A percentile compares a stretch with the other conserved stretches of the same genome.
Evolutionary conservation across 2,888 invertebrate species (phyloP).

Genomic region (Scaptodrosophila latifasciaeformis): DNA sequence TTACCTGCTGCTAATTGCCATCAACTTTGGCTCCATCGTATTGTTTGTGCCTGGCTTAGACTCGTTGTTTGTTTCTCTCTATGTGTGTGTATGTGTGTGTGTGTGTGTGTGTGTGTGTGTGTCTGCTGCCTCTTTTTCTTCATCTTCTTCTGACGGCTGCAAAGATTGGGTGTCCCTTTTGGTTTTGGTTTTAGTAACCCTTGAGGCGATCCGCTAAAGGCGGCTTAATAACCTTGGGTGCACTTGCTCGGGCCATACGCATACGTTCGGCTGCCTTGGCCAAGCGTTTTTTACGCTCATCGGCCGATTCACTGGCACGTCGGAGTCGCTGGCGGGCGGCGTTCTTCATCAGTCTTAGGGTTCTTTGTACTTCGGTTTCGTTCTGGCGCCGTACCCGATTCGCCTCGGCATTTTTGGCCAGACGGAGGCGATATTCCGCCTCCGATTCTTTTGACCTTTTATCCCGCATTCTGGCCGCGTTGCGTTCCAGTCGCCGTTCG

Average conservation of each 20-base stretch:
- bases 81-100: background rate
- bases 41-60: background rate
- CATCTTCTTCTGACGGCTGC: background rate
- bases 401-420: slow-evolving; percentile 75
- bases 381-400: slow-evolving; percentile 74
- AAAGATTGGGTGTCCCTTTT: background rate
- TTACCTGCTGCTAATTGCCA: no score
- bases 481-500: slow-evolving; percentile 72
- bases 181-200: slow-evolving; percentile 62
- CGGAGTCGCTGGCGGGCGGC: slow-evolving; percentile 74
- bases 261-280: slow-evolving; percentile 74
- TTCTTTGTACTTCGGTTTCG: slow-evolving; percentile 75
- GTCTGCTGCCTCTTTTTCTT: background rate
- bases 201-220: slow-evolving; percentile 74
- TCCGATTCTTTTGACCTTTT: slow-evolving; percentile 73
- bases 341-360: slow-evolving; percentile 75
- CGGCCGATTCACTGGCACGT: slow-evolving; percentile 73
- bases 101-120: background rate
- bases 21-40: background rate
- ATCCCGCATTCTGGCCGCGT: slow-evolving; percentile 75
- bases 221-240: slow-evolving; percentile 74
- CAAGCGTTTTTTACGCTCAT: slow-evolving; percentile 72
- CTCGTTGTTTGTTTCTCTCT: background rate
- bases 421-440: slow-evolving; percentile 72
- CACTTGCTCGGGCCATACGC: slow-evolving; percentile 72